These are phyloP conservation scores for Shargacucullia verbasci DNA, from an alignment of 2,888 invertebrate genomes.

Conservation along the genomic window DNA sequence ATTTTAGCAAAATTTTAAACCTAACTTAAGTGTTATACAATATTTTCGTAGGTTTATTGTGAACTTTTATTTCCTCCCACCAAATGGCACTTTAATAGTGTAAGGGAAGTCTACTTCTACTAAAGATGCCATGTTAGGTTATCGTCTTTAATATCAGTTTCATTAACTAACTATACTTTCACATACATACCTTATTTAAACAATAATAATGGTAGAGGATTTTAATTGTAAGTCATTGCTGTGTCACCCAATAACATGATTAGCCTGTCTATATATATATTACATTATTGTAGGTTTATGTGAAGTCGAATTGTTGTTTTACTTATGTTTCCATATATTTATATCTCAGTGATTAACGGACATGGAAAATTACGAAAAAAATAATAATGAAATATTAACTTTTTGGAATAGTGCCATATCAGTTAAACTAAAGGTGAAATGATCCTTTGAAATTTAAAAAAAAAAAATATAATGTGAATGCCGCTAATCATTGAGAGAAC, in stretches of 20 bases:
- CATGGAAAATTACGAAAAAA: conserved; percentile 56
- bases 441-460: conserved; percentile 40
- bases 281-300: conserved; percentile 75
- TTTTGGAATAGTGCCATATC: conserved; percentile 81
- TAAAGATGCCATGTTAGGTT: conserved; percentile 81
- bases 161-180: conserved; percentile 69
- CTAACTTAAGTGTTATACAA: conserved; percentile 88
- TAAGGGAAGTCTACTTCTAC: conserved; percentile 64
- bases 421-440: conserved; percentile 62
- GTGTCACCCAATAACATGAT: conserved; percentile 87
- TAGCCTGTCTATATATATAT: conserved; percentile 81
- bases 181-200: conserved; percentile 69
- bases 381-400: conserved; percentile 55
- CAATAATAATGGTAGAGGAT: conserved; percentile 79
- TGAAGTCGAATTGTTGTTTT: conserved; percentile 66
- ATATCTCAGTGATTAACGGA: conserved; percentile 76
- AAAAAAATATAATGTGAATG: conserved; percentile 40
- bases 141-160: conserved; percentile 75
- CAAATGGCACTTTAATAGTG: conserved; percentile 81
- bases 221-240: conserved; percentile 84
- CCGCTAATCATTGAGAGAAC: conserved; percentile 76
- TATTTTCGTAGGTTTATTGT: conserved; percentile 86
- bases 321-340: conserved; percentile 66
- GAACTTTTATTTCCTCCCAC: conserved; percentile 86
- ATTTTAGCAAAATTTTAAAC: conserved; percentile 89